Conservation (phyloP, 1,140 invertebrate genomes). For the Bombus confusus region DNA sequence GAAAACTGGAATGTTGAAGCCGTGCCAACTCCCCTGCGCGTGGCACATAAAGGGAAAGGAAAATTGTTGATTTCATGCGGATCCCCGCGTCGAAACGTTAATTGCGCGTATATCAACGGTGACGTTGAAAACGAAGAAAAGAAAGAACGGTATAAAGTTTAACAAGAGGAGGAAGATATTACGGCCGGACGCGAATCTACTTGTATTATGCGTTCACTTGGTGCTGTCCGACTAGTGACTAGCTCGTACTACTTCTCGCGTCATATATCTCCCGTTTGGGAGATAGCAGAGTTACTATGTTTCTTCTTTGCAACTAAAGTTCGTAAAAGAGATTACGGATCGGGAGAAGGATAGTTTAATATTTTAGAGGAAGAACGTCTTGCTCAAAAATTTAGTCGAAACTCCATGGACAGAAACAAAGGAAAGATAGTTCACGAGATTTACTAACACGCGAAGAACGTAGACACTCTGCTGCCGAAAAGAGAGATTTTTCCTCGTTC, state of each 20-base stretch:
- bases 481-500: neutral
- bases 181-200: too few relatives aligned
- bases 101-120: neutral
- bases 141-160: neutral
- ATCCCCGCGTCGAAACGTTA: neutral
- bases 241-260: neutral
- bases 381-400: neutral
- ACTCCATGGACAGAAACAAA: neutral
- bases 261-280: neutral
- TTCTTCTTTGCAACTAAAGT: neutral
- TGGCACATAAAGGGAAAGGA: neutral
- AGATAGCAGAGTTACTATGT: too few relatives aligned
- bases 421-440: neutral
- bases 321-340: neutral
- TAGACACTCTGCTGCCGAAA: too few relatives aligned
- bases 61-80: conserved; percentile 30
- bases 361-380: neutral
- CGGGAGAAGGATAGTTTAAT: neutral
- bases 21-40: conserved; percentile 13
- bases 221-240: neutral
- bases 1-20: conserved; percentile 15
- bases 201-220: too few relatives aligned
- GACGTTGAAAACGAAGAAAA: too few relatives aligned
- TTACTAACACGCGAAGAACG: neutral
- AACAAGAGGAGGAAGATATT: neutral